Evolutionary conservation across 2,113 vertebrate species (phyloP).

Genomic region (Hiodon tergisus): DNA sequence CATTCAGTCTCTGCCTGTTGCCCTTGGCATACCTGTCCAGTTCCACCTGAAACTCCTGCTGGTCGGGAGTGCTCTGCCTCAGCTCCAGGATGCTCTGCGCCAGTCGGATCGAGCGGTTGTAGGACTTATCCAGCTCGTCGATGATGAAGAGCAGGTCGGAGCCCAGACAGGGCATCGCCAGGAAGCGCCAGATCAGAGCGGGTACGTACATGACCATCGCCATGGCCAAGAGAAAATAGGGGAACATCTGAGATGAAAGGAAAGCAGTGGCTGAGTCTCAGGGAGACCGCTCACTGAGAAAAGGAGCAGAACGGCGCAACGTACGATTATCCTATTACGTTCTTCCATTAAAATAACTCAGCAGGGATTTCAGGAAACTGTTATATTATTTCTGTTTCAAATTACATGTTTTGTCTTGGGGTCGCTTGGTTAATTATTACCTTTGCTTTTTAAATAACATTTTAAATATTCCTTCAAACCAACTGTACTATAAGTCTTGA

Average conservation of each 20-base stretch:
- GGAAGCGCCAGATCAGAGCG: slow-evolving; percentile 81
- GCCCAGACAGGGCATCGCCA: slow-evolving; percentile 69
- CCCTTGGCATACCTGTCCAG: slow-evolving; percentile 68
- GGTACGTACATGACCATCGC: slow-evolving; percentile 87
- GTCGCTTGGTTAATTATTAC: slow-evolving; percentile 4
- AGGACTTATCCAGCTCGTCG: slow-evolving; percentile 90
- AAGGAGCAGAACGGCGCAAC: background rate
- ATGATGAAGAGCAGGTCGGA: slow-evolving; percentile 88
- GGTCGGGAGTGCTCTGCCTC: slow-evolving; percentile 66
- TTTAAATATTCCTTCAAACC: background rate
- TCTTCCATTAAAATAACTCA: background rate
- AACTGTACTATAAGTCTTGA: background rate
- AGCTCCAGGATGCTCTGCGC: slow-evolving; percentile 87
- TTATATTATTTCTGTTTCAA: background rate
- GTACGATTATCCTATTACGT: slow-evolving; percentile 7
- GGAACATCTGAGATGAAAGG: slow-evolving; percentile 66
- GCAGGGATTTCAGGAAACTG: background rate
- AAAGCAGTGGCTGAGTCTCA: background rate
- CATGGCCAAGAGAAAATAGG: slow-evolving; percentile 85
- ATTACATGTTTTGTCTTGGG: slow-evolving; percentile 14
- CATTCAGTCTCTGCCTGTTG: background rate
- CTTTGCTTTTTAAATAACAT: background rate
- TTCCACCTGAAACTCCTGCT: slow-evolving; percentile 78
- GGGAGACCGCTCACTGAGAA: background rate
- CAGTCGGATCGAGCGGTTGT: slow-evolving; percentile 88